phyloP scores from a whole-genome alignment of 1,140 invertebrate species.

The Prorops nasuta region DNA sequence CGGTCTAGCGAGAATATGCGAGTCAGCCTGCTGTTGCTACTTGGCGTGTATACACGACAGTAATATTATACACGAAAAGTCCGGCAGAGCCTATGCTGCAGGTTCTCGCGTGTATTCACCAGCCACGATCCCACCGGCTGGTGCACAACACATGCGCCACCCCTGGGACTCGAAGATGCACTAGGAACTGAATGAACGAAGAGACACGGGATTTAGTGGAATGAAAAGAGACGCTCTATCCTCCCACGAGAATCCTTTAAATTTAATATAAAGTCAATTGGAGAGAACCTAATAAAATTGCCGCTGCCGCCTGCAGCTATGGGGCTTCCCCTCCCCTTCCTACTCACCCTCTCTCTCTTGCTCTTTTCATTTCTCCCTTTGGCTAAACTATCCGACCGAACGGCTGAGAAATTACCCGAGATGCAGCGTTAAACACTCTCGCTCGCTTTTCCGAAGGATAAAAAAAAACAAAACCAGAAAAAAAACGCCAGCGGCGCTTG shows the following conservation, averaged over 20 bases:
- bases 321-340: slow-evolving; percentile 18
- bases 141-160: slow-evolving; percentile 29
- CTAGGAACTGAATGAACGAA: no score
- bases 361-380: no score
- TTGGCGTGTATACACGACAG: slow-evolving; percentile 5
- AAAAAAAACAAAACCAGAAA: neutral
- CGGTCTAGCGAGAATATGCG: slow-evolving; percentile 3
- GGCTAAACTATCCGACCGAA: slow-evolving; percentile 21
- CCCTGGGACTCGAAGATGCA: no score
- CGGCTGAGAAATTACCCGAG: slow-evolving; percentile 47
- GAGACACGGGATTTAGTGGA: no score
- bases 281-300: slow-evolving; percentile 54
- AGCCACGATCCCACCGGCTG: no score
- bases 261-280: slow-evolving; percentile 56
- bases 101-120: no score
- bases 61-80: slow-evolving; percentile 8
- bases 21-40: slow-evolving; percentile 6
- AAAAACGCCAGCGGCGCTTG: no score
- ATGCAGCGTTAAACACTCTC: slow-evolving; percentile 50
- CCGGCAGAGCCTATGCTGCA: no score
- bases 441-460: slow-evolving; percentile 34
- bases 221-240: no score
- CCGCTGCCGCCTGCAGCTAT: slow-evolving; percentile 39
- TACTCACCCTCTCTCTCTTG: no score
- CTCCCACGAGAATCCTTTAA: slow-evolving; percentile 40